Evolutionary conservation across 2,888 invertebrate genomes (phyloP).

Genomic region (Boloria euphrosyne): DNA sequence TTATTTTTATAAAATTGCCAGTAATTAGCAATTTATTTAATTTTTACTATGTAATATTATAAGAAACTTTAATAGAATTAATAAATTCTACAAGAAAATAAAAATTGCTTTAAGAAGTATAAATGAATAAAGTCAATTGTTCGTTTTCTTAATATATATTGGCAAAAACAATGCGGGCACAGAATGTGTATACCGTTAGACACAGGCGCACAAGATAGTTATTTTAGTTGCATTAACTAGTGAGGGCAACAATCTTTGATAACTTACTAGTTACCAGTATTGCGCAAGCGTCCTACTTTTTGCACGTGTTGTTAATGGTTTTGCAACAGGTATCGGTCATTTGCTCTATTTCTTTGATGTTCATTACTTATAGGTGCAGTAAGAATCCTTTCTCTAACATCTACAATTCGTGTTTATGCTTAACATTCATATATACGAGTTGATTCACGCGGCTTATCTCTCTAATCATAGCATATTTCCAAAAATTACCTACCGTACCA

Average conservation of each 20-base stretch:
- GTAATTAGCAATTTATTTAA: too few species aligned
- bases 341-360: constrained; percentile 34
- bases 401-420: background rate
- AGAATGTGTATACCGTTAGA: constrained; percentile 66
- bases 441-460: too few species aligned
- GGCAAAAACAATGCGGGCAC: constrained; percentile 68
- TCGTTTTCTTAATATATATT: constrained; percentile 44
- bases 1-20: too few species aligned
- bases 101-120: constrained; percentile 5
- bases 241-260: constrained; percentile 72
- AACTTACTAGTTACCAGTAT: constrained; percentile 56
- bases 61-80: too few species aligned
- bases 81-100: too few species aligned
- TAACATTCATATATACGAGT: background rate
- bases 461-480: too few species aligned
- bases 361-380: constrained; percentile 9
- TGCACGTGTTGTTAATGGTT: constrained; percentile 66
- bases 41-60: too few species aligned
- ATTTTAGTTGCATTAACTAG: constrained; percentile 58
- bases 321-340: constrained; percentile 63
- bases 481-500: too few species aligned
- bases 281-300: constrained; percentile 72
- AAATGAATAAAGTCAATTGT: constrained; percentile 30
- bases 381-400: background rate
- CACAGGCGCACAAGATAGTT: constrained; percentile 55